Conservation (phyloP, 53 echinoderm and acorn worm species). For the Mesocentrotus franciscanus region DNA sequence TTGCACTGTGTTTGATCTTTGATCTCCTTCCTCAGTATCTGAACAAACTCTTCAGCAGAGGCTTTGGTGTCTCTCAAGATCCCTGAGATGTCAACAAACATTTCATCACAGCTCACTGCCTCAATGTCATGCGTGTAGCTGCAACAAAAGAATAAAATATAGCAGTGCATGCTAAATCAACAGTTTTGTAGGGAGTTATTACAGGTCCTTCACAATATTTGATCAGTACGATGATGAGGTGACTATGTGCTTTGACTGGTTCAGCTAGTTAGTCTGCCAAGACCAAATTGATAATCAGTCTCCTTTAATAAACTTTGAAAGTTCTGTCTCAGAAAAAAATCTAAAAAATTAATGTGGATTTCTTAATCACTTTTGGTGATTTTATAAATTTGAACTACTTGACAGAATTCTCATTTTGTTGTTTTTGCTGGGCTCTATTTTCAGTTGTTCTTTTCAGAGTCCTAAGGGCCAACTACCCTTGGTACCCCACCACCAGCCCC, state of each 20-base stretch:
- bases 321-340: neutral
- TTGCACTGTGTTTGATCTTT: slow-evolving; percentile 84
- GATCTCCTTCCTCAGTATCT: slow-evolving; percentile 84
- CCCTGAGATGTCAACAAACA: slow-evolving; percentile 86
- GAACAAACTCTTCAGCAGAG: slow-evolving; percentile 76
- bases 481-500: too few relatives aligned
- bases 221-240: too few relatives aligned
- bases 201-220: too few relatives aligned
- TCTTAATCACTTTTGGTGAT: neutral
- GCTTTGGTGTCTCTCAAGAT: slow-evolving; percentile 79
- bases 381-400: too few relatives aligned
- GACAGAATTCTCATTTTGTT: neutral
- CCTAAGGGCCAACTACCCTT: neutral
- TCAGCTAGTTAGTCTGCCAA: too few relatives aligned
- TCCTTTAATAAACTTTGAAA: neutral
- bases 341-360: neutral
- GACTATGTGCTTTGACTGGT: too few relatives aligned
- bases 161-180: neutral
- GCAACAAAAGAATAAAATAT: neutral
- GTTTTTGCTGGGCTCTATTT: neutral
- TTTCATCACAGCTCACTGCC: slow-evolving; percentile 98
- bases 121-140: slow-evolving; percentile 99
- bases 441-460: neutral
- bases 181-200: neutral
- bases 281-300: too few relatives aligned